phyloP scores from a whole-genome alignment of 2,797 vertebrate genomes.

The Gymnoscopelus microlampas region DNA sequence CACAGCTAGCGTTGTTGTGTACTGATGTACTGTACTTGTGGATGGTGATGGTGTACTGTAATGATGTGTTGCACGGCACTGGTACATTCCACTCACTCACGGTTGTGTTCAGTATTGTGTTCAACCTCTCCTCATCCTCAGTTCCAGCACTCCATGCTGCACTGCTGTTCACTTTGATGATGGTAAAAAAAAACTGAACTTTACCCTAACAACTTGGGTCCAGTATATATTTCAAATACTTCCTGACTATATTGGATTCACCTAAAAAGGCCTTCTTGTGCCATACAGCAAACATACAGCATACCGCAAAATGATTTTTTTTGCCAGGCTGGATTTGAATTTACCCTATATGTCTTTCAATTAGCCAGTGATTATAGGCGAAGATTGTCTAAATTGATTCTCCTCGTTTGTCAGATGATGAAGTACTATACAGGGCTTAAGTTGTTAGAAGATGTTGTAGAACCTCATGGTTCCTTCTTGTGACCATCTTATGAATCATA shows the following conservation, averaged over 20 bases:
- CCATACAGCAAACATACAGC: too few species aligned
- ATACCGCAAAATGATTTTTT: too few species aligned
- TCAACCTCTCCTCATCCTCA: constrained; percentile 26
- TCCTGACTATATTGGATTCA: background rate
- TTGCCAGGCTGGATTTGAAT: too few species aligned
- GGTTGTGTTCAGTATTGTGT: constrained; percentile 47
- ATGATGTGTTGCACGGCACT: constrained; percentile 53
- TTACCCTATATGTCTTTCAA: too few species aligned
- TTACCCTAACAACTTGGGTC: constrained; percentile 11
- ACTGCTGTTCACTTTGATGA: background rate
- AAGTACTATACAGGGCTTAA: too few species aligned
- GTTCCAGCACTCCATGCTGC: background rate
- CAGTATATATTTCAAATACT: constrained; percentile 17
- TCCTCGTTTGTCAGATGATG: too few species aligned
- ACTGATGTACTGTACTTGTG: constrained; percentile 32
- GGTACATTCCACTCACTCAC: constrained; percentile 31
- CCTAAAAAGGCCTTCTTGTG: too few species aligned
- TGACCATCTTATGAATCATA: too few species aligned
- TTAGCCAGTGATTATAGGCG: too few species aligned
- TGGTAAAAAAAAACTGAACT: constrained; percentile 6
- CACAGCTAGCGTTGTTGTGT: constrained; percentile 32
- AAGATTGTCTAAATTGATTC: too few species aligned
- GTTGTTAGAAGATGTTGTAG: too few species aligned
- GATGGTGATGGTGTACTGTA: background rate
- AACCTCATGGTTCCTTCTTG: too few species aligned